These are phyloP conservation scores for Galerucella pusilla DNA, from an alignment of 2,888 invertebrate genomes.

Conservation along the genomic window DNA sequence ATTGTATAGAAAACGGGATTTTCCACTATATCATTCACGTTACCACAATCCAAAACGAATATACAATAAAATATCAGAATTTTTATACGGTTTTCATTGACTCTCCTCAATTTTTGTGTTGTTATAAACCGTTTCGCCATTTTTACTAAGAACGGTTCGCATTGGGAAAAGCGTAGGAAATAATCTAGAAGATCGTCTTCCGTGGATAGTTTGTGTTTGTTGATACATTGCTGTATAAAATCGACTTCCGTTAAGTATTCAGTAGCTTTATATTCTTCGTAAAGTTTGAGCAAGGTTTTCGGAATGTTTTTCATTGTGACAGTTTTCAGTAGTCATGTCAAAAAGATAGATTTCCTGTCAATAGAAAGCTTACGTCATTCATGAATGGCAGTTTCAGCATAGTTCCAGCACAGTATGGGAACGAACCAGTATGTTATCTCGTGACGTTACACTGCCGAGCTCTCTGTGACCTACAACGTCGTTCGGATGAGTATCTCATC, in stretches of 20 bases:
- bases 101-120: conserved; percentile 42
- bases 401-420: too few relatives aligned
- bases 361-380: background rate
- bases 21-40: conserved; percentile 47
- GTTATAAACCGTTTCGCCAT: conserved; percentile 49
- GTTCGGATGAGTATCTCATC: too few relatives aligned
- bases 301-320: conserved; percentile 42
- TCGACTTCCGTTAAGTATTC: conserved; percentile 48
- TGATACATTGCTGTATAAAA: conserved; percentile 48
- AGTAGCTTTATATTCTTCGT: conserved; percentile 45
- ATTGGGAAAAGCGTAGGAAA: conserved; percentile 52
- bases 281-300: conserved; percentile 47
- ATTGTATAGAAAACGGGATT: conserved; percentile 47
- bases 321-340: background rate
- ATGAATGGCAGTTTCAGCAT: background rate
- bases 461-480: too few relatives aligned
- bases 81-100: conserved; percentile 48
- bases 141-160: conserved; percentile 51
- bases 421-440: too few relatives aligned
- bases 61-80: conserved; percentile 53
- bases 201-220: conserved; percentile 24
- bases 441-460: too few relatives aligned
- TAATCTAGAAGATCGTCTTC: conserved; percentile 40
- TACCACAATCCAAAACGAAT: conserved; percentile 54
- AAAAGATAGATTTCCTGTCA: background rate